These are phyloP conservation scores for Anolis apletophallus DNA, from an alignment of 2,797 vertebrate genomes.

Conservation along the genomic window DNA sequence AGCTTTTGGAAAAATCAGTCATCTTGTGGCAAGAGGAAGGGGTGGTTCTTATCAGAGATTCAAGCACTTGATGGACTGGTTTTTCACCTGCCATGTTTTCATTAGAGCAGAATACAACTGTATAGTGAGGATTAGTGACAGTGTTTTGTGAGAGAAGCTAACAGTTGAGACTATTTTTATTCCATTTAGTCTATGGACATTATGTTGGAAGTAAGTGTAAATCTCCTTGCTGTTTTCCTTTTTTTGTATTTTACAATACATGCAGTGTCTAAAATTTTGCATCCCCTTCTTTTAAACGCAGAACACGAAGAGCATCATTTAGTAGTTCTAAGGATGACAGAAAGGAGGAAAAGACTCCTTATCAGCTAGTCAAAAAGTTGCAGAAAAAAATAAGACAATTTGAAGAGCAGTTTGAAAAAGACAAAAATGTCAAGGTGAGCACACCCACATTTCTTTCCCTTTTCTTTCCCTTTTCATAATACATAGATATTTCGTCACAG, in stretches of 20 bases:
- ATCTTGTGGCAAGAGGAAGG: constrained; percentile 23
- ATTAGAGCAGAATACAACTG: constrained; percentile 11
- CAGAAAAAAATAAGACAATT: constrained; percentile 99
- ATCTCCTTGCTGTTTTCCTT: constrained; percentile 15
- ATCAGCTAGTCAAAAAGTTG: constrained; percentile 95
- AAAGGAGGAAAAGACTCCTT: constrained; percentile 89
- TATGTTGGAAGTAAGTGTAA: neutral
- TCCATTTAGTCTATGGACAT: neutral
- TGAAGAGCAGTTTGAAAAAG: constrained; percentile 97
- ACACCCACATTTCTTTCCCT: neutral
- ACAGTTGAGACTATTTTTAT: constrained; percentile 12
- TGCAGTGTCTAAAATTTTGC: neutral
- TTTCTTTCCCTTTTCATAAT: too few species aligned
- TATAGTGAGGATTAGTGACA: constrained; percentile 30
- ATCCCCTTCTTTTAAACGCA: constrained; percentile 65
- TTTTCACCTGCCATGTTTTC: constrained; percentile 15
- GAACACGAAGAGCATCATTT: constrained; percentile 91
- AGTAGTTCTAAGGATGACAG: constrained; percentile 91
- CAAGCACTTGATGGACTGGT: constrained; percentile 1
- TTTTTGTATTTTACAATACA: neutral
- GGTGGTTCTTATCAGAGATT: neutral
- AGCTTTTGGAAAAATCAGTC: constrained; percentile 20
- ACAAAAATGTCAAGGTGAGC: constrained; percentile 91
- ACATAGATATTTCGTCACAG: too few species aligned
- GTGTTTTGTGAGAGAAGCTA: constrained; percentile 1